Evolutionary conservation across 2,797 vertebrate species (phyloP), one percentile per base, ranked within the genome.

Genomic region (Enoplosus armatus): DNA sequence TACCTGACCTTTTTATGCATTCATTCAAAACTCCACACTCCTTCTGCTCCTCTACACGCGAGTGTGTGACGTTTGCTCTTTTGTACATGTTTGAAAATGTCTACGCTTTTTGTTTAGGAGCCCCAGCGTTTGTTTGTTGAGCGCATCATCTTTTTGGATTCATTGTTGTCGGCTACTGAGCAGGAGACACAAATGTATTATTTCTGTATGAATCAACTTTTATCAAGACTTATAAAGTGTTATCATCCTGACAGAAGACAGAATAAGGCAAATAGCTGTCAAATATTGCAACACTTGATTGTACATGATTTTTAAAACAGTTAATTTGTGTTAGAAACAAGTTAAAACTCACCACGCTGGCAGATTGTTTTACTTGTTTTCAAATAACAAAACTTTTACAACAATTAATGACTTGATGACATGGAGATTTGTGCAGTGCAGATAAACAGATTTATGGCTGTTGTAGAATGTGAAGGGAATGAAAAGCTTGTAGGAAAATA

Each of bases 1-100:
- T 26, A 33, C 10, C 29, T 72, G 79, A 79, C 66, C 58, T 75
- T 78, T 67, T 64, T 27, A 75, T 35, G 6, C 37, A 68, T 79
- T 71, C 31, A 79, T 45, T 67, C 61, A 66, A 69, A 75, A 26
- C 45, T 63, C 47, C 4, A 41, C 33, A 35, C 70, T 24, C 43
- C 9, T 18, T 24, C 62, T 54, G 72, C 54, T 58, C 31, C n/a
- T 55, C 48, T 15, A 29, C 8, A 55, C 0, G 2, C 1, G 3
- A 56, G n/a, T 8, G 1, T 18, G 14, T 31, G 53, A 15, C 6
- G 16, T 72, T 60, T 43, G 14, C 8, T 55, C 24, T 26, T 35
- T 54, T 60, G 22, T 45, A 11, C 5, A n/a, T 12, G 2, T 61
- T 55, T n/a, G 1, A 66, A 56, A 12, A 61, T 41, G 45, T 78